phyloP scores from a whole-genome alignment of 2,888 invertebrate genomes.

The Eretmocerus hayati region DNA sequence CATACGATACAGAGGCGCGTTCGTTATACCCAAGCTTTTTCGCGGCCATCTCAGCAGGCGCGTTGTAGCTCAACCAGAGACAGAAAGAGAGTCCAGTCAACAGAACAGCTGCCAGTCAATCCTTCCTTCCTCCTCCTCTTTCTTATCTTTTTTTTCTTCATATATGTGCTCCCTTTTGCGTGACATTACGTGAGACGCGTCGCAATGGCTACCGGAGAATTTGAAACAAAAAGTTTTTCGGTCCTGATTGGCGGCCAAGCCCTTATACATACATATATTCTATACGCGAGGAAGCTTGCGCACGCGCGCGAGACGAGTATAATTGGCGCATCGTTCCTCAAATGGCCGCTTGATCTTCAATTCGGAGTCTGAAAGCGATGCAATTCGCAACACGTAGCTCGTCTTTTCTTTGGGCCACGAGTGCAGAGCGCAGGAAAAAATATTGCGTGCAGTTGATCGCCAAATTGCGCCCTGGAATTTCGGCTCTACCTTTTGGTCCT shows the following conservation, averaged over 20 bases:
- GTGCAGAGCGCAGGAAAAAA: slow-evolving; percentile 4
- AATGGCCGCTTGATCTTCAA: slow-evolving; percentile 15
- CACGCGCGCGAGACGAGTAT: not conserved
- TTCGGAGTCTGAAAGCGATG: not conserved
- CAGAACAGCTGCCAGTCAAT: slow-evolving; percentile 25
- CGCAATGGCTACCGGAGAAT: slow-evolving; percentile 19
- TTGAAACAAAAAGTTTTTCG: not conserved
- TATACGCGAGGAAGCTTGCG: too few species aligned
- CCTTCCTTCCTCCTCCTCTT: slow-evolving; percentile 11
- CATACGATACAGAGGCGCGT: too few species aligned
- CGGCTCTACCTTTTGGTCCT: slow-evolving; percentile 1
- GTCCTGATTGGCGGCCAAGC: not conserved
- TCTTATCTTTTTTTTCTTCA: slow-evolving; percentile 8
- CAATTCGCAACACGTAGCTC: slow-evolving; percentile 22
- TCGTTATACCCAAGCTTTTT: too few species aligned
- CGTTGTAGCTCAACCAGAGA: too few species aligned
- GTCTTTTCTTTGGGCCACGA: slow-evolving; percentile 16
- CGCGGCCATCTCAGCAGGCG: slow-evolving; percentile 31
- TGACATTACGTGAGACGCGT: slow-evolving; percentile 27
- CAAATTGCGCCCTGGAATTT: slow-evolving; percentile 17
- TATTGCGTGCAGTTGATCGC: not conserved
- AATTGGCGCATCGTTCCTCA: slow-evolving; percentile 14
- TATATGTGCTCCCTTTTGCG: not conserved
- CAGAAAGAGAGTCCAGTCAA: slow-evolving; percentile 26
- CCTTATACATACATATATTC: too few species aligned